Conservation (phyloP, 2,888 invertebrate species). For the Hoplodrina blanda region DNA sequence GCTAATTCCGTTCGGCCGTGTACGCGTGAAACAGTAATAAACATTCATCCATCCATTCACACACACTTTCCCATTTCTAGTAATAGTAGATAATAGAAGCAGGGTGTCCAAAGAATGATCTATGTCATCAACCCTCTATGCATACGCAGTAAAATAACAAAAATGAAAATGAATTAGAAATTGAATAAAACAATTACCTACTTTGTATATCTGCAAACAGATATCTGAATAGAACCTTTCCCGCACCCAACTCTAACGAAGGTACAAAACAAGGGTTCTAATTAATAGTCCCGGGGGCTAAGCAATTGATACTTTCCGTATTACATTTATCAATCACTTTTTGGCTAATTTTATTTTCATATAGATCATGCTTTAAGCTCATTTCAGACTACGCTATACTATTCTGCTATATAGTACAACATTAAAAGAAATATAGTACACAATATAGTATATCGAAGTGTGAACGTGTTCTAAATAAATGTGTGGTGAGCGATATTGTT, state of each 20-base stretch:
- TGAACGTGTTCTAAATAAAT: too few species aligned
- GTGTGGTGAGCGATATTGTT: too few species aligned
- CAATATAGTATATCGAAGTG: too few species aligned
- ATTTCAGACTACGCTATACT: too few species aligned
- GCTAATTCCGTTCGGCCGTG: too few species aligned
- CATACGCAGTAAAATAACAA: background rate
- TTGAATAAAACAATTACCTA: conserved; percentile 18
- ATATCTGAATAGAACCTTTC: conserved; percentile 24
- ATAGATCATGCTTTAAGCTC: background rate
- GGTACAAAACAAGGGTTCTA: conserved; percentile 42
- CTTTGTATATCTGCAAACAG: conserved; percentile 24
- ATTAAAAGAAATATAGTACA: too few species aligned
- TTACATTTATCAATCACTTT: conserved; percentile 33
- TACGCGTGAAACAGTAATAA: too few species aligned
- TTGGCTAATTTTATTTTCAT: conserved; percentile 17
- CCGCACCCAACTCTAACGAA: conserved; percentile 37
- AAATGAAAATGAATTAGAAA: conserved; percentile 6
- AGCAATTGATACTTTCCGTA: conserved; percentile 48
- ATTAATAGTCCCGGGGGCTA: conserved; percentile 37
- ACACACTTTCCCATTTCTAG: too few species aligned
- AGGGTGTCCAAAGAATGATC: background rate
- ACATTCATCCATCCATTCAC: too few species aligned
- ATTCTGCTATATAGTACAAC: too few species aligned
- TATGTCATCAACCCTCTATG: background rate
- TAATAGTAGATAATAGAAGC: too few species aligned